These are phyloP conservation scores for Artibeus jamaicensis DNA, from an alignment of 2,797 vertebrate genomes.

Conservation along the genomic window DNA sequence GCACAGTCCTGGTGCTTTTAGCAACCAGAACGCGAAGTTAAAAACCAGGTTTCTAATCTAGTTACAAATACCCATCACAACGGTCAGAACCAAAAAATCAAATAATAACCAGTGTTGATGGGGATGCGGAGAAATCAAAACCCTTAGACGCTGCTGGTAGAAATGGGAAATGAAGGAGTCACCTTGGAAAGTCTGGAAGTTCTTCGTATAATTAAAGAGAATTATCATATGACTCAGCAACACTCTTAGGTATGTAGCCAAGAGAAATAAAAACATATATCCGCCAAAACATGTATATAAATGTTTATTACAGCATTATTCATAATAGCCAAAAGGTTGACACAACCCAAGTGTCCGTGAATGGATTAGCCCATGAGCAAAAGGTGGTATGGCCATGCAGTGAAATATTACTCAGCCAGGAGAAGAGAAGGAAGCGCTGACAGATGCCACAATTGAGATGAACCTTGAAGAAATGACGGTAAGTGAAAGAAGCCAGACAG, in stretches of 20 bases:
- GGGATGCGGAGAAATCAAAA: background rate
- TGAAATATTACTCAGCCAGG: background rate
- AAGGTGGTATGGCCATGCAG: background rate
- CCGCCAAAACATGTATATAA: background rate
- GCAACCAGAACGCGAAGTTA: background rate
- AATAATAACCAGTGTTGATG: background rate
- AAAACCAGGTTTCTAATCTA: background rate
- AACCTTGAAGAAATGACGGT: background rate
- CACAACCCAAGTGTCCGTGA: background rate
- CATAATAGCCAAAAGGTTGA: background rate
- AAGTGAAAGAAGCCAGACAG: background rate
- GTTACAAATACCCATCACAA: background rate
- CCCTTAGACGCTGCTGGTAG: background rate
- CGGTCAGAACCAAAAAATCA: background rate
- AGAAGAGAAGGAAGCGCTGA: background rate
- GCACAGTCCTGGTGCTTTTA: background rate
- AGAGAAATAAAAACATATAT: background rate
- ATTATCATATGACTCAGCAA: background rate
- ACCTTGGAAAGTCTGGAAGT: background rate
- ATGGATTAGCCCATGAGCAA: background rate
- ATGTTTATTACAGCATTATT: background rate
- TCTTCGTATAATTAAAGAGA: background rate
- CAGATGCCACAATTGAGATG: background rate
- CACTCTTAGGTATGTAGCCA: background rate
- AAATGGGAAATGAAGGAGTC: background rate